Evolutionary conservation across 2,888 invertebrate genomes (phyloP), one percentile per base, ranked within the genome.

Genomic region (Trissonchulus sp.): DNA sequence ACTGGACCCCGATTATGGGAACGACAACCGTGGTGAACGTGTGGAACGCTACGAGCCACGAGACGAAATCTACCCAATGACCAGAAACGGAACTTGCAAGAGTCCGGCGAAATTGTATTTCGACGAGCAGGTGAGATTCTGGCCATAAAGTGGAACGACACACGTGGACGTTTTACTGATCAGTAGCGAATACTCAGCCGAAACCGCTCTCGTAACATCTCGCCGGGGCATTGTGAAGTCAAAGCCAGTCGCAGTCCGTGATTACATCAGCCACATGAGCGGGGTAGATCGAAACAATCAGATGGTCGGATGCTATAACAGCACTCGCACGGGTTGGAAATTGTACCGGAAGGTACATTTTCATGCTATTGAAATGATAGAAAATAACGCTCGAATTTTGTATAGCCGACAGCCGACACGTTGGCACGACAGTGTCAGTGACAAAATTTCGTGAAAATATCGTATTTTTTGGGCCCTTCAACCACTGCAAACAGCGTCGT

Each of bases 311-410:
- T 60, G n/a, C n/a, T 60, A 18, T 60, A 18, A 60, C n/a, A 18
- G 18, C 18, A n/a, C 60, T 18, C 18, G 60, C 18, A 60, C 18
- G n/a, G 60, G 60, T 60, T 60, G 60, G 60, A 60, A 60, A 60
- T 60, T 18, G 60, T 60, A 60, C n/a, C 18, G 60, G n/a, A 60
- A 60, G 60, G 60, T 60, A n/a, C 60, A 60, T n/a, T 60, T 60
- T 60, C 60, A 60, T 60, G 18, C n/a, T 18, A 18, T 60, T 18
- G 60, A 60, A 60, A 60, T 60, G 60, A 60, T 60, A 18, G 60
- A 60, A n/a, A 60, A 60, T n/a, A 60, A 60, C n/a, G 60, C 60
- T 60, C 60, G 60, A 18, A 60, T 60, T n/a, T 60, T 60, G n/a
- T 60, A 60, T 60, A n/a, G n/a, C n/a, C n/a, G n/a, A n/a, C n/a